Conservation (phyloP, 2,888 invertebrate species). For the Agrochola lychnidis region DNA sequence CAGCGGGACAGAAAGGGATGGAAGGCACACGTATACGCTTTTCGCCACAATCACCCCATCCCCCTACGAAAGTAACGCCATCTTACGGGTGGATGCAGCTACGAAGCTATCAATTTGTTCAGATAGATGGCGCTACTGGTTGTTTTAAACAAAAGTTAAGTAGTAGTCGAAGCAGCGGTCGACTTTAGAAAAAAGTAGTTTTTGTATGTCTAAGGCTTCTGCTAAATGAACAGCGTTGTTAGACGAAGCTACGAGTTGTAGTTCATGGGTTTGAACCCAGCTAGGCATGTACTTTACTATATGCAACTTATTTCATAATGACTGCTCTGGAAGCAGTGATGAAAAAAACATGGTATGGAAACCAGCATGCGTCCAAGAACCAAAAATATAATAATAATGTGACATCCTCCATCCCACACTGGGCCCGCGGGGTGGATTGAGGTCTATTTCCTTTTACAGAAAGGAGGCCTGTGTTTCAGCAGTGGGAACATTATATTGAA, state of each 20-base stretch:
- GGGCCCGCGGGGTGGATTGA: background rate
- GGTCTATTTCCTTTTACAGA: background rate
- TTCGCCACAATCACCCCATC: background rate
- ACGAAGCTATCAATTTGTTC: background rate
- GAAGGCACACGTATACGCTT: background rate
- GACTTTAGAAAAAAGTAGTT: background rate
- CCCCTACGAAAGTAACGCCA: background rate
- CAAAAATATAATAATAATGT: no score
- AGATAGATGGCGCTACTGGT: constrained; percentile 12
- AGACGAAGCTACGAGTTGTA: background rate
- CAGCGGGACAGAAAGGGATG: background rate
- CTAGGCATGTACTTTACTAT: background rate
- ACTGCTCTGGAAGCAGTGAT: background rate
- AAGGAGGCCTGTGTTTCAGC: background rate
- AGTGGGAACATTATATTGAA: no score
- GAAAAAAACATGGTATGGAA: background rate
- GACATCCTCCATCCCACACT: background rate
- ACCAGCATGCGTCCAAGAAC: background rate
- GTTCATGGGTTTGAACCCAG: background rate
- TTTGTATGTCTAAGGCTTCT: background rate
- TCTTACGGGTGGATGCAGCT: background rate
- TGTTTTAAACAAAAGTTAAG: background rate
- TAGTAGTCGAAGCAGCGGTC: background rate
- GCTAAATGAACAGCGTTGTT: background rate
- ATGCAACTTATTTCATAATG: background rate